These are phyloP conservation scores for Centrocercus urophasianus DNA, from an alignment of 2,113 vertebrate genomes.

Conservation along the genomic window DNA sequence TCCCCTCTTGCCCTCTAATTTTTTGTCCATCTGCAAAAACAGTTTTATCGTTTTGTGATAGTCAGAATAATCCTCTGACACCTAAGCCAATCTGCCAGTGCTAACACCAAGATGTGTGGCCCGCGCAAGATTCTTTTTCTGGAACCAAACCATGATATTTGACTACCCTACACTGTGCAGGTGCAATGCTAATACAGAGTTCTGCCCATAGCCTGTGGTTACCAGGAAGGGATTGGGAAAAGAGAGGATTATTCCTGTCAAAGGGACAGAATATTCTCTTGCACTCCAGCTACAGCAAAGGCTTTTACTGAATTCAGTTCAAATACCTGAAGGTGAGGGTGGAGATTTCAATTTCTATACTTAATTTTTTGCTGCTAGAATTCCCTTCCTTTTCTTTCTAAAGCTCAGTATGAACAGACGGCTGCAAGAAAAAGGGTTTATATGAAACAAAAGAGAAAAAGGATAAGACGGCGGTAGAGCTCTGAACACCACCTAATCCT, in stretches of 20 bases:
- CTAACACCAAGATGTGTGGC: background rate
- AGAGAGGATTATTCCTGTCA: background rate
- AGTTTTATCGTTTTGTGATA: background rate
- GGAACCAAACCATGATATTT: background rate
- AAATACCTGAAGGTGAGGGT: background rate
- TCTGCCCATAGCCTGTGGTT: background rate
- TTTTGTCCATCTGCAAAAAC: background rate
- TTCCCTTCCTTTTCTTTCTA: conserved; percentile 1
- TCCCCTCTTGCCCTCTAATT: background rate
- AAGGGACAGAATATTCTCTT: background rate
- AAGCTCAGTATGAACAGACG: background rate
- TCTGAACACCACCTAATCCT: conserved; percentile 30
- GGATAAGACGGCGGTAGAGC: background rate
- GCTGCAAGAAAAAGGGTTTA: background rate
- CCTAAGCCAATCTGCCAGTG: background rate
- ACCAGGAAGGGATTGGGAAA: background rate
- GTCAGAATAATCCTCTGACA: background rate
- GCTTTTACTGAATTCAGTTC: background rate
- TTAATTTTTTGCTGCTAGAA: background rate
- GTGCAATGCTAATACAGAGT: background rate
- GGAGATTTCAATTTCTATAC: background rate
- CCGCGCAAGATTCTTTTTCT: background rate
- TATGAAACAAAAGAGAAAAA: conserved; percentile 47
- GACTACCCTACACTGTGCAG: background rate
- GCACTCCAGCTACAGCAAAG: background rate